Evolutionary conservation across 2,113 vertebrate species (phyloP), one percentile per base, ranked within the genome.

Genomic region (Phalacrocorax carbo): DNA sequence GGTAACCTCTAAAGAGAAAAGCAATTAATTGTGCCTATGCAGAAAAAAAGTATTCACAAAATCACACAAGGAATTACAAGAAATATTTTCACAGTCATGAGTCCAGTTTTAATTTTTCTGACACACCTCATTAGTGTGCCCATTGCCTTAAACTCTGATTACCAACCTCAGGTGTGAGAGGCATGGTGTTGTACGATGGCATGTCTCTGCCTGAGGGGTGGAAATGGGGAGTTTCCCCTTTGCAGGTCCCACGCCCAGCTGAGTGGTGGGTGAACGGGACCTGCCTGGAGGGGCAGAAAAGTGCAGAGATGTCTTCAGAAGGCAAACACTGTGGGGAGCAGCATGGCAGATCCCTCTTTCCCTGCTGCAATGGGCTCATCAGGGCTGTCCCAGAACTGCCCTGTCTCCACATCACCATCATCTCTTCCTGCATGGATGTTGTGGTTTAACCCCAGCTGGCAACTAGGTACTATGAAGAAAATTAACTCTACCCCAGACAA

Each of bases 1-100:
- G 38, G 49, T 64, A 95, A 77, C 66, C 75, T 93, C 93, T 97
- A 95, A 97, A 86, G 25, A 78, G 77, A 87, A 94, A 30, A 94
- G 14, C 49, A 91, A 78, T 94, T 21, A 96, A 93, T 81, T 32
- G 57, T 86, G 83, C 36, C 42, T 46, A 10, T 76, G 54, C 29
- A 70, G 36, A 38, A 62, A 62, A 84, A 79, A 82, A 64, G 13
- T 15, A n/a, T 9, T 68, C 23, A 57, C 3, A 7, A 81, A 92
- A 94, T 34, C 22, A 65, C 32, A 88, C 3, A 65, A 27, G 27
- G 26, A 86, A 76, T 76, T 64, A 61, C 1, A 4, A 89, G 36
- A 87, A 92, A 61, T 79, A 69, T 36, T 86, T 86, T 68, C 79
- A 52, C 13, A 64, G 14, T 32, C n/a, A 42, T 36, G 16, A 52